Conservation (phyloP, 2,113 vertebrate genomes). For the human region DNA sequence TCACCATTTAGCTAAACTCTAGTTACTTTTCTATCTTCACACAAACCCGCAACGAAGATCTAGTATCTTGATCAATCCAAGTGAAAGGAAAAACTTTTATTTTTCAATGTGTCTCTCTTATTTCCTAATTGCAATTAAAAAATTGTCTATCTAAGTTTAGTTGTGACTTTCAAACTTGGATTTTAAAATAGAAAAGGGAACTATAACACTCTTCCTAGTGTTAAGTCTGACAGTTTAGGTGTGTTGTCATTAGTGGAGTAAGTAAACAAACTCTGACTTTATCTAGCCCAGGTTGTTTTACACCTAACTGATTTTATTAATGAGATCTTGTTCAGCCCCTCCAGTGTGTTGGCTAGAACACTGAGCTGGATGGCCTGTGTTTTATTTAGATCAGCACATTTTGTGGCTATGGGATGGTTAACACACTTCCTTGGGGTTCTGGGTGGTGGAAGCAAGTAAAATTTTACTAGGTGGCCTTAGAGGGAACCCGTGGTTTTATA, state of each 20-base stretch:
- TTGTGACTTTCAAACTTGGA: slow-evolving; percentile 3
- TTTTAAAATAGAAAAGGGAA: neutral
- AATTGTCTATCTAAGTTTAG: neutral
- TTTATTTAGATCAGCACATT: neutral
- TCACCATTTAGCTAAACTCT: neutral
- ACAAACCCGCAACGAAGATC: neutral
- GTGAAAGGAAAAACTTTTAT: neutral
- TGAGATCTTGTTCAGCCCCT: neutral
- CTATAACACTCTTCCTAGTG: neutral
- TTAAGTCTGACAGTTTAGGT: neutral
- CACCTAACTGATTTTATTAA: neutral
- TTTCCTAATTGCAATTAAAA: neutral
- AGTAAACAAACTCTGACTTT: neutral
- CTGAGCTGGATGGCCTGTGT: neutral
- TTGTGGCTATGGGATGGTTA: neutral
- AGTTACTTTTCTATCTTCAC: neutral
- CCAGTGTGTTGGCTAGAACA: neutral
- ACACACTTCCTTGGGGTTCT: neutral
- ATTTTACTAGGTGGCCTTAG: neutral
- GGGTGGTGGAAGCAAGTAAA: neutral
- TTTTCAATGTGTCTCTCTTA: neutral
- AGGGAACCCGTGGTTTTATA: neutral
- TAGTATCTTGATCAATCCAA: neutral
- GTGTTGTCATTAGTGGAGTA: neutral
- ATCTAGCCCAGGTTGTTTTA: neutral